These are phyloP conservation scores for Marisa cornuarietis DNA, from an alignment of 1,140 invertebrate genomes.

Conservation along the genomic window DNA sequence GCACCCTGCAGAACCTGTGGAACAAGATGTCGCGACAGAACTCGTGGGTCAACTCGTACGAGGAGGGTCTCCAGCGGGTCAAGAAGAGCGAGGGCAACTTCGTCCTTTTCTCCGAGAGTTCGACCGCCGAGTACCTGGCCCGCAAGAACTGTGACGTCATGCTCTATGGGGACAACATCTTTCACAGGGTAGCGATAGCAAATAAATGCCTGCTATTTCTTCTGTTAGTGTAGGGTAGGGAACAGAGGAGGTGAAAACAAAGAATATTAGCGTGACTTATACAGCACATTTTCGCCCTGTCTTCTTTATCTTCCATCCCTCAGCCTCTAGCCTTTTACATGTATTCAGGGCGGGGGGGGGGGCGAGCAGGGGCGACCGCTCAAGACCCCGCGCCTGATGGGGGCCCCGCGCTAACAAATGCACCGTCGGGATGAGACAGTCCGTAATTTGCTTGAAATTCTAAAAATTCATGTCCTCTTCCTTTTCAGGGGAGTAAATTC, in stretches of 20 bases:
- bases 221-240: neutral
- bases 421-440: no score
- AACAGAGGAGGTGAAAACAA: neutral
- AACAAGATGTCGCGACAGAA: constrained; percentile 15
- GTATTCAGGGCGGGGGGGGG: no score
- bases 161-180: constrained; percentile 73
- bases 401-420: no score
- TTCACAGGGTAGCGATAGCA: constrained; percentile 91
- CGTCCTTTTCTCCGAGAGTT: constrained; percentile 90
- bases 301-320: neutral
- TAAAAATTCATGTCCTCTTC: no score
- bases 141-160: constrained; percentile 85
- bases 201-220: no score
- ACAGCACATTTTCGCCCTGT: neutral
- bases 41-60: constrained; percentile 12
- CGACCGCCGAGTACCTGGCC: constrained; percentile 92
- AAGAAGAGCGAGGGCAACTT: constrained; percentile 75
- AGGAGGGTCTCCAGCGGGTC: constrained; percentile 85
- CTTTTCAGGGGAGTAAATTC: no score
- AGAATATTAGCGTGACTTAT: neutral
- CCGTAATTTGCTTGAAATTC: no score
- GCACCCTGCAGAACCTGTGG: constrained; percentile 27
- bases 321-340: neutral
- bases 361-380: no score
- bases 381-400: no score